phyloP scores from a whole-genome alignment of 2,113 vertebrate genomes.

The Austrofundulus limnaeus region DNA sequence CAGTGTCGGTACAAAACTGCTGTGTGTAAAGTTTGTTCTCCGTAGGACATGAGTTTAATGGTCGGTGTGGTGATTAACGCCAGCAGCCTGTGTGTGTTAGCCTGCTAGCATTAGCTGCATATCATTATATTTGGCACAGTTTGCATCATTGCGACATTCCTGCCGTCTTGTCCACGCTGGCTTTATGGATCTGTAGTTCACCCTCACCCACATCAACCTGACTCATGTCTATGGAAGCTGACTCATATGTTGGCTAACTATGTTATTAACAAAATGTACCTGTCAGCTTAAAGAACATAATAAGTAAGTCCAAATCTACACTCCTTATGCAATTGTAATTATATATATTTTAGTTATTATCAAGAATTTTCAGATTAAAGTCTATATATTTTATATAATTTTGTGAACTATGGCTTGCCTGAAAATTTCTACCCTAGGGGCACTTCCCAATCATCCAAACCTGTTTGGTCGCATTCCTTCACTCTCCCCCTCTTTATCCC shows the following conservation, averaged over 20 bases:
- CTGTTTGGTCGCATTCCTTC: slow-evolving; percentile 40
- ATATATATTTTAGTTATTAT: too few relatives aligned
- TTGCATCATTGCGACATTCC: slow-evolving; percentile 33
- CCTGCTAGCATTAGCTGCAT: slow-evolving; percentile 52
- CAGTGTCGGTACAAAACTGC: not conserved
- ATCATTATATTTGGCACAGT: slow-evolving; percentile 19
- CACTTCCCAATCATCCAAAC: slow-evolving; percentile 11
- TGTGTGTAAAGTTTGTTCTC: not conserved
- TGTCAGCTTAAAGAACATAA: not conserved
- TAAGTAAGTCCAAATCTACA: not conserved
- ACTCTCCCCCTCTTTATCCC: not conserved
- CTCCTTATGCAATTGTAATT: too few relatives aligned
- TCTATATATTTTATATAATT: too few relatives aligned
- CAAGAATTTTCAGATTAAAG: too few relatives aligned
- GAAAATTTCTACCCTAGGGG: not conserved
- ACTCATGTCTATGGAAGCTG: not conserved
- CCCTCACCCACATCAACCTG: not conserved
- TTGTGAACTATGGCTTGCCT: slow-evolving; percentile 1
- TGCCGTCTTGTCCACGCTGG: not conserved
- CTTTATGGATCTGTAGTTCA: too few relatives aligned
- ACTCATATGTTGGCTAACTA: not conserved
- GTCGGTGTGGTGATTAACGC: slow-evolving; percentile 29
- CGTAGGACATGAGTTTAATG: slow-evolving; percentile 21
- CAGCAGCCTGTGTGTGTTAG: slow-evolving; percentile 14
- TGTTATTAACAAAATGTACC: not conserved